Conservation (phyloP, 2,888 invertebrate species). For the Acronicta alni region DNA sequence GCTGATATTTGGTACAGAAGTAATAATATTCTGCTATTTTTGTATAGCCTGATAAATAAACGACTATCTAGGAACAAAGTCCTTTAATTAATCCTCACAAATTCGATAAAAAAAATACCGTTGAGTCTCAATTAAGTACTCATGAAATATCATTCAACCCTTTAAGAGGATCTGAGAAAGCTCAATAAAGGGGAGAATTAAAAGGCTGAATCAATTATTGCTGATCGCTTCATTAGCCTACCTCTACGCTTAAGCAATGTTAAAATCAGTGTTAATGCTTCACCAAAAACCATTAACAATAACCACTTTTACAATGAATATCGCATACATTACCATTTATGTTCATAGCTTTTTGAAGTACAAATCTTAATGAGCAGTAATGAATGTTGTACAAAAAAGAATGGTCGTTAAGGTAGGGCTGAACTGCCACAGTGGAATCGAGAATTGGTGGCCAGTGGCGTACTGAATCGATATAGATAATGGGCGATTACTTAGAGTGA, state of each 20-base stretch:
- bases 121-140: constrained; percentile 27
- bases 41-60: too few relatives aligned
- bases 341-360: not conserved
- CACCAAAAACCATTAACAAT: constrained; percentile 16
- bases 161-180: constrained; percentile 38
- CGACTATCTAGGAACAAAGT: not conserved
- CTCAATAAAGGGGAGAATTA: constrained; percentile 22
- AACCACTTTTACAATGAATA: not conserved
- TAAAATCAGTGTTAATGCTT: constrained; percentile 51
- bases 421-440: constrained; percentile 44
- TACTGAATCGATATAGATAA: constrained; percentile 78
- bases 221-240: constrained; percentile 59
- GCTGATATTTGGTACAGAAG: too few relatives aligned
- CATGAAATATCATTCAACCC: constrained; percentile 34
- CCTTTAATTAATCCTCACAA: not conserved
- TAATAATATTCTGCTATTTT: too few relatives aligned
- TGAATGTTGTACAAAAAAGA: constrained; percentile 24
- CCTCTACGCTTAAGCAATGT: constrained; percentile 57
- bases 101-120: not conserved
- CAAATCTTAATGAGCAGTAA: constrained; percentile 10
- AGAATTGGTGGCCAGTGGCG: constrained; percentile 66
- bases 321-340: constrained; percentile 27
- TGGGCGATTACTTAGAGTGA: constrained; percentile 79
- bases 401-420: constrained; percentile 4
- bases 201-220: constrained; percentile 57